Conservation (phyloP, 2,888 invertebrate species). For the Eupelmus urozonus region DNA sequence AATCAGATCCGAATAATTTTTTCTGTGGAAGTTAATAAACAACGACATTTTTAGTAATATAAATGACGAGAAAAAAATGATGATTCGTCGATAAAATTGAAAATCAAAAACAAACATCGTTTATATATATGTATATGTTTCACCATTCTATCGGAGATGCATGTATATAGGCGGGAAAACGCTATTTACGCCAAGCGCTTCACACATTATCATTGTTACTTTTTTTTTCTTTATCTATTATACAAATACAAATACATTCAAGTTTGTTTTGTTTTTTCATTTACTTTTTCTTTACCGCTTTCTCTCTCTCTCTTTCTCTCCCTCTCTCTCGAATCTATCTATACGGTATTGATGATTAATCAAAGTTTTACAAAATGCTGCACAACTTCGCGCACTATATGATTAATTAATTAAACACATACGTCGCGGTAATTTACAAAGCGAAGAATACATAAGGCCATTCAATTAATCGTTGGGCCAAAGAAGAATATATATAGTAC, state of each 20-base stretch:
- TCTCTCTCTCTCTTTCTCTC: no score
- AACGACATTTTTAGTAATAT: background rate
- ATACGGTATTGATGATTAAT: conserved; percentile 49
- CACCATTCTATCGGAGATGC: conserved; percentile 39
- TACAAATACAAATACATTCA: conserved; percentile 59
- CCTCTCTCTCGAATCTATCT: conserved; percentile 49
- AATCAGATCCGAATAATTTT: background rate
- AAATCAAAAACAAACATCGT: conserved; percentile 24
- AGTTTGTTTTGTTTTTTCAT: conserved; percentile 14
- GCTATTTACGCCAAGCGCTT: conserved; percentile 41
- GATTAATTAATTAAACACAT: conserved; percentile 41
- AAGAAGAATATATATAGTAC: conserved; percentile 53
- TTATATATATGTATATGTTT: conserved; percentile 22
- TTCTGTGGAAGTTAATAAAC: conserved; percentile 28
- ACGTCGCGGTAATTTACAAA: conserved; percentile 56
- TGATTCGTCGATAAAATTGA: conserved; percentile 8
- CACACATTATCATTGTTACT: conserved; percentile 40
- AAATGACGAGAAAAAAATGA: conserved; percentile 23
- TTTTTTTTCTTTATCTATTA: conserved; percentile 45
- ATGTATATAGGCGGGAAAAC: conserved; percentile 29
- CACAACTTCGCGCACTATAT: conserved; percentile 51
- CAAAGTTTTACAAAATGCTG: conserved; percentile 58
- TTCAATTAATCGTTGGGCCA: conserved; percentile 49
- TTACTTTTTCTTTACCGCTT: no score
- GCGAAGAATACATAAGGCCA: conserved; percentile 54